Evolutionary conservation across 2,113 vertebrate species (phyloP), one percentile per base, ranked within the genome.

Genomic region (Takifugu bimaculatus): DNA sequence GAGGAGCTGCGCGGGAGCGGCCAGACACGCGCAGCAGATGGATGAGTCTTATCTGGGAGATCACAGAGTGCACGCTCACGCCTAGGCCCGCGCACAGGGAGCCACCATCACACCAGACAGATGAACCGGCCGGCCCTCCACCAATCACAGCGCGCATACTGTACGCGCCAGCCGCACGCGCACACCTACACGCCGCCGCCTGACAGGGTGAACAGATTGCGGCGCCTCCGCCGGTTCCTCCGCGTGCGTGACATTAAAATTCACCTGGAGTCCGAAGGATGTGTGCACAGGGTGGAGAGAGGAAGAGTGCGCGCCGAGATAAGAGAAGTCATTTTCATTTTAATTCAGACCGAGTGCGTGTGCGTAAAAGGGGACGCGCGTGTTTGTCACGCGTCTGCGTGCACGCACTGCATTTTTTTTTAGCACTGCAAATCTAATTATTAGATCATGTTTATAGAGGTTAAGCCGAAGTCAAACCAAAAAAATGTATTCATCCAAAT

Each of bases 31-130:
- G 55, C 72, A 70, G 81, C 84, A 88, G 89, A 90, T 89, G 85
- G 88, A 88, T 86, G 86, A 81, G 73, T 81, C 74, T 87, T 87
- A 89, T 90, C 82, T 75, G 68, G 80, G 68, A 82, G 81, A 90
- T 88, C 86, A 79, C 83, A 72, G 81, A 80, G 82, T 67, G 79
- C 84, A 72, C 44, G 64, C 79, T 85, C 78, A 77, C 78, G 65
- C 83, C 81, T 68, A 35, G 82, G 75, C 82, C 77, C 64, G 26
- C 80, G 83, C 70, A 77, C 79, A 77, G 65, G 71, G 67, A 77
- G 71, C 76, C 79, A 80, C 50, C 58, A 85, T 87, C 87, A 87
- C 88, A 87, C 84, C 77, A 85, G 85, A 86, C 85, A 86, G 81
- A 87, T 81, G 86, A 85, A 85, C 45, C 13, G 70, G 72, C 65